phyloP scores from a whole-genome alignment of 1,140 invertebrate genomes.

The Diplogasteroides magnus region DNA sequence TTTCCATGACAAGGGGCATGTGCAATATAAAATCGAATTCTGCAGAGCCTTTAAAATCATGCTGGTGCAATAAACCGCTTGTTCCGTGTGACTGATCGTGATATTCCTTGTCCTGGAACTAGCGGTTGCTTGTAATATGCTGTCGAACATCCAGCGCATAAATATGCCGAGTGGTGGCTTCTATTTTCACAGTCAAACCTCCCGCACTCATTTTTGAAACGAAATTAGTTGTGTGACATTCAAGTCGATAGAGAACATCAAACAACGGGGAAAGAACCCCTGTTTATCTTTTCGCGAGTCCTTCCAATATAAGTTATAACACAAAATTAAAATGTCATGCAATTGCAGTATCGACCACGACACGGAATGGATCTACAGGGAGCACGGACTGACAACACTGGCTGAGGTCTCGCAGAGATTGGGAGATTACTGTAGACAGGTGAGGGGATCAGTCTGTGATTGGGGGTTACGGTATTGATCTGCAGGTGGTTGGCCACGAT shows the following conservation, averaged over 20 bases:
- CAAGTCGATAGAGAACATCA: too few relatives aligned
- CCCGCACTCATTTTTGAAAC: too few relatives aligned
- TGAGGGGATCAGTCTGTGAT: neutral
- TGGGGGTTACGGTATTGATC: slow-evolving; percentile 5
- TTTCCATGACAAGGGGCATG: neutral
- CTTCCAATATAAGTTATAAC: neutral
- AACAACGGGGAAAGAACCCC: neutral
- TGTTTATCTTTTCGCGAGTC: slow-evolving; percentile 1
- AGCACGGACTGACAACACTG: slow-evolving; percentile 84
- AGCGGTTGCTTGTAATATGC: too few relatives aligned
- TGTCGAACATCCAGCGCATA: too few relatives aligned
- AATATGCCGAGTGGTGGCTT: too few relatives aligned
- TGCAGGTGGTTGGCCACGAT: slow-evolving; percentile 37
- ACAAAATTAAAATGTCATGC: neutral
- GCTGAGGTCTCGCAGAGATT: slow-evolving; percentile 65
- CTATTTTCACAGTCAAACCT: too few relatives aligned
- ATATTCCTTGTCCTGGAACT: too few relatives aligned
- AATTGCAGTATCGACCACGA: slow-evolving; percentile 79
- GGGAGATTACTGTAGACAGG: slow-evolving; percentile 13
- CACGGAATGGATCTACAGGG: slow-evolving; percentile 88
- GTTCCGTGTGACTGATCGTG: too few relatives aligned
- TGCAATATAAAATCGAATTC: slow-evolving; percentile 5
- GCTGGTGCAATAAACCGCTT: neutral
- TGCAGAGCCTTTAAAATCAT: slow-evolving; percentile 7
- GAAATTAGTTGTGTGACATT: too few relatives aligned